A percentile compares a stretch with the other conserved stretches of the same genome.
Evolutionary conservation across 30 jellyfish, hydroid and myxozoan species (phyloP).

Genomic region (Hydractinia symbiolongicarpus): DNA sequence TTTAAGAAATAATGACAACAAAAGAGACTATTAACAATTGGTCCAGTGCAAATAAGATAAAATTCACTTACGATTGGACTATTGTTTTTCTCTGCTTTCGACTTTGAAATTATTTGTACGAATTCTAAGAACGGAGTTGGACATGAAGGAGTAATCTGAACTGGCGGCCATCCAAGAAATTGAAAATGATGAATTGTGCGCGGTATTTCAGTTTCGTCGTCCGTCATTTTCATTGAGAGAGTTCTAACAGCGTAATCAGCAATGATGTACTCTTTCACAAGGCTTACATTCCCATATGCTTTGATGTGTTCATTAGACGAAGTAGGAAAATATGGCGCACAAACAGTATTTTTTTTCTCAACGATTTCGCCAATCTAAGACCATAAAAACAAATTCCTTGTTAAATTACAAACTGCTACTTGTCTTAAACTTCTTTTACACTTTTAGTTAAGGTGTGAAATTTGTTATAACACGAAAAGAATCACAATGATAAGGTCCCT

Average conservation of each 20-base stretch:
- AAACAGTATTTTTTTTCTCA: slow-evolving; percentile 9
- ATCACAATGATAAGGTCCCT: no score
- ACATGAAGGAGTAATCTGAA: slow-evolving; percentile 37
- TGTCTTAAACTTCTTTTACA: no score
- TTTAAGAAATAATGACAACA: no score
- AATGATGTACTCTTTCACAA: not conserved
- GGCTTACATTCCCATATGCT: slow-evolving; percentile 1
- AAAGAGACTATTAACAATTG: no score
- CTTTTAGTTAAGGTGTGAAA: no score
- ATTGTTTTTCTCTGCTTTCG: not conserved
- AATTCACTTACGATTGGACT: slow-evolving; percentile 5
- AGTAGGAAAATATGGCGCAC: slow-evolving; percentile 36
- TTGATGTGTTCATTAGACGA: not conserved
- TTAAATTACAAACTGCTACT: not conserved
- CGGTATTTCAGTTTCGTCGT: not conserved
- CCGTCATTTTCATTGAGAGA: not conserved
- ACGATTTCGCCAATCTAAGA: slow-evolving; percentile 26
- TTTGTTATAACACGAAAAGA: no score
- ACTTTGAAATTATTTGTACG: slow-evolving; percentile 8
- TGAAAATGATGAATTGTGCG: slow-evolving; percentile 51
- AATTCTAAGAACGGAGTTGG: slow-evolving; percentile 65
- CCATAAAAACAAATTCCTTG: not conserved
- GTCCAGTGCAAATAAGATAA: no score
- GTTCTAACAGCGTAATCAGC: slow-evolving; percentile 13
- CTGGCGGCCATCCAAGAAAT: slow-evolving; percentile 69